Evolutionary conservation across 2,113 vertebrate genomes (phyloP), one percentile per base, ranked within the genome.

Genomic region (Typhlomys cinereus): DNA sequence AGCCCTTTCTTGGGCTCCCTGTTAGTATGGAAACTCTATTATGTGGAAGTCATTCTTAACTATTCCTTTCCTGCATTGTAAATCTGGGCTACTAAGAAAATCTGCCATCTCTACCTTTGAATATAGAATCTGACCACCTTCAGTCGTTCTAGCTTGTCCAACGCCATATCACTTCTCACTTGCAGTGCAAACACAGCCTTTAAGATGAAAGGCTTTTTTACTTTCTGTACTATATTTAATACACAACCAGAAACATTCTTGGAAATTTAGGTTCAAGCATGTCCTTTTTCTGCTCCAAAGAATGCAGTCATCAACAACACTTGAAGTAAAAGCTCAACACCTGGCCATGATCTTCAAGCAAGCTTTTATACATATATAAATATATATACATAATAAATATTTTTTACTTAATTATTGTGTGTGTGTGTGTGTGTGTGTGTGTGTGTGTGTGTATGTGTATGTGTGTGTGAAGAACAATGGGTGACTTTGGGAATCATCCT

Each of bases 151-250:
- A 11, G 0, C 5, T 6, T 4, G 12, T 59, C 48, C 41, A 20
- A 31, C 29, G 48, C 46, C 44, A 52, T 14, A 2, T 23, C 20
- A 0, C 25, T 9, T 36, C 54, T 91, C 34, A 21, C 34, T 20
- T 1, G 4, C 6, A 2, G 11, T 31, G 15, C 7, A 11, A 7
- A 39, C 41, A 13, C 20, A 39, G 46, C 23, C 27, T 76, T 52
- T 15, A n/a, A 18, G 21, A 36, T 25, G 10, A 18, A 44, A 0
- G 3, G 18, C 14, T 29, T 48, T 46, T 67, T 76, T 0, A 0
- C 23, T 44, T 29, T 29, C 27, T 39, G 3, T 0, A 2, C 8
- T 62, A 2, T 6, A 0, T 9, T 66, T 46, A 5, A 15, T 66
- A 66, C 18, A 17, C 11, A 84, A 25, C 2, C 52, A 44, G 57